These are phyloP conservation scores for Orthosia cruda DNA, from an alignment of 2,888 invertebrate species.

Conservation along the genomic window DNA sequence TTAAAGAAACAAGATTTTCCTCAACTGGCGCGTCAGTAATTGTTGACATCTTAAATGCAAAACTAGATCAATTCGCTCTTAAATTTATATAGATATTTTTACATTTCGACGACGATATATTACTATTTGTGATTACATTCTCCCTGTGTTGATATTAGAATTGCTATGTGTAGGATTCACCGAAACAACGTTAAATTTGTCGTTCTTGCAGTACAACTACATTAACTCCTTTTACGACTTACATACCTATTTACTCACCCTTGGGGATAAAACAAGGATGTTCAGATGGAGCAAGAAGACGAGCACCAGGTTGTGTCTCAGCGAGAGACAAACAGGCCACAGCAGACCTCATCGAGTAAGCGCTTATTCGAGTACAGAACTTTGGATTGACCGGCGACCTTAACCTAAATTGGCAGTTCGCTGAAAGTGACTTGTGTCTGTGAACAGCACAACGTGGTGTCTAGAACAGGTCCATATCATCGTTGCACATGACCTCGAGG, in stretches of 20 bases:
- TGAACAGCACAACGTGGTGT: not conserved
- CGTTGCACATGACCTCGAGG: constrained; percentile 94
- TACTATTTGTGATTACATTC: constrained; percentile 32
- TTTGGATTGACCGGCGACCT: constrained; percentile 50
- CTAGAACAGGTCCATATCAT: constrained; percentile 94
- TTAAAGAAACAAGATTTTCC: constrained; percentile 4
- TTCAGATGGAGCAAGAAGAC: constrained; percentile 45
- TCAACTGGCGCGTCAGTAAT: constrained; percentile 2
- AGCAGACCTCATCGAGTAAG: constrained; percentile 19
- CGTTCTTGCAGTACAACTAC: constrained; percentile 35
- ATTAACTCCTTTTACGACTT: constrained; percentile 38
- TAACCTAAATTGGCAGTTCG: constrained; percentile 50
- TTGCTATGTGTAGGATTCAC: constrained; percentile 46
- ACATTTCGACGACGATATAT: constrained; percentile 17
- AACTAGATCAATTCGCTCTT: constrained; percentile 21
- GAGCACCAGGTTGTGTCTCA: constrained; percentile 55
- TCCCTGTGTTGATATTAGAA: constrained; percentile 49
- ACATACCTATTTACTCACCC: constrained; percentile 43
- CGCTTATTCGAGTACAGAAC: constrained; percentile 57
- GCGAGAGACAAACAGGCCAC: constrained; percentile 28
- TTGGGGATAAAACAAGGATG: constrained; percentile 38
- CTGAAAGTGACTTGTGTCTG: constrained; percentile 21
- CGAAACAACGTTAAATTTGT: constrained; percentile 20
- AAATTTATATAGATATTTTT: constrained; percentile 22
- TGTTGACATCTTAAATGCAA: constrained; percentile 14